Conservation (phyloP, 2,888 invertebrate genomes). For the Autographa gamma region DNA sequence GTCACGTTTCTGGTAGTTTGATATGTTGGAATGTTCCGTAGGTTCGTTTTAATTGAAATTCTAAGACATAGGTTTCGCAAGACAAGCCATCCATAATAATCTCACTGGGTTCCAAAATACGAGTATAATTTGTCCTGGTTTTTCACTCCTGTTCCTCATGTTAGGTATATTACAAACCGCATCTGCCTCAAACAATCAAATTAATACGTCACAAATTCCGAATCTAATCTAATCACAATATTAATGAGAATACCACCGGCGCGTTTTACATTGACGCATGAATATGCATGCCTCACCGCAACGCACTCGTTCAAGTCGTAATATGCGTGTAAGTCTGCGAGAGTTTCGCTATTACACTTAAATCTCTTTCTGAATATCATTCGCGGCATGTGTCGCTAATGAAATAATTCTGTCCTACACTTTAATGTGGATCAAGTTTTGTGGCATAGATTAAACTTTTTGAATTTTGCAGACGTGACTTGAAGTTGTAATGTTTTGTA, state of each 20-base stretch:
- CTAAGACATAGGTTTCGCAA: not conserved
- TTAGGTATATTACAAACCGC: not conserved
- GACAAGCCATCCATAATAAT: not conserved
- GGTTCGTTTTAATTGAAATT: not conserved
- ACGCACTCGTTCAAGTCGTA: conserved; percentile 57
- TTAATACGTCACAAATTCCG: conserved; percentile 40
- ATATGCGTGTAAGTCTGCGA: conserved; percentile 62
- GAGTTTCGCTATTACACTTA: conserved; percentile 60
- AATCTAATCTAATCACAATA: conserved; percentile 67
- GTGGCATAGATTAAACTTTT: conserved; percentile 47
- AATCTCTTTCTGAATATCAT: conserved; percentile 69
- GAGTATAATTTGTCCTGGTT: not conserved
- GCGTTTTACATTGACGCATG: conserved; percentile 67
- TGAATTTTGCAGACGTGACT: conserved; percentile 25
- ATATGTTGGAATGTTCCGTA: not conserved
- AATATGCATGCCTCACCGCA: conserved; percentile 65
- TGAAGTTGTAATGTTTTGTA: not conserved
- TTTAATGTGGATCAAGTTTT: conserved; percentile 61
- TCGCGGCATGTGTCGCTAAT: conserved; percentile 70
- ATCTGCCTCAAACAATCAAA: conserved; percentile 46
- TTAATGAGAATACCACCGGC: conserved; percentile 66
- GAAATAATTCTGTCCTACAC: conserved; percentile 66
- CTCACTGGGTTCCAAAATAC: not conserved
- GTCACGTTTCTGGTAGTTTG: conserved; percentile 3
- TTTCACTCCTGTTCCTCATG: too few relatives aligned